Evolutionary conservation across 2,113 vertebrate genomes (phyloP).

Genomic region (Takifugu bimaculatus): DNA sequence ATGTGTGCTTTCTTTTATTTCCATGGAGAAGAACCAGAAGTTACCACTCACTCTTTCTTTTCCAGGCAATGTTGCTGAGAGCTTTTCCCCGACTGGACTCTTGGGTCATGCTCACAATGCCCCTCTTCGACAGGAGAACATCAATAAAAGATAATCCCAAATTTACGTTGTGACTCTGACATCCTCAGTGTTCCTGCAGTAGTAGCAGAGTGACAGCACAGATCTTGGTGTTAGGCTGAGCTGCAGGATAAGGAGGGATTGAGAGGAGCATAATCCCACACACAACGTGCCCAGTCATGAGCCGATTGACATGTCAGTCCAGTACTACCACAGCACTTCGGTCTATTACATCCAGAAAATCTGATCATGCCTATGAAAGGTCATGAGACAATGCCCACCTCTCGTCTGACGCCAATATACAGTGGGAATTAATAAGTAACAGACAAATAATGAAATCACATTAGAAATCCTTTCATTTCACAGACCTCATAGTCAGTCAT

Average conservation of each 20-base stretch:
- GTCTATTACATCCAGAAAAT: background rate
- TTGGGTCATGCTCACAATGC: conserved; percentile 1
- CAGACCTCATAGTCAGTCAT: too few relatives aligned
- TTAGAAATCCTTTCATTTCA: too few relatives aligned
- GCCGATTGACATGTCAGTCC: conserved; percentile 10
- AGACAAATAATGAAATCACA: too few relatives aligned
- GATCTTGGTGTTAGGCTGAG: conserved; percentile 39
- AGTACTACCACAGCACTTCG: background rate
- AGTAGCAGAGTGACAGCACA: conserved; percentile 36
- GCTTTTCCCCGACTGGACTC: background rate
- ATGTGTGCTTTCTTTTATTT: too few relatives aligned
- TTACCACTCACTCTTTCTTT: conserved; percentile 27
- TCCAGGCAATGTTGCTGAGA: background rate
- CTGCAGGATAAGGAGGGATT: conserved; percentile 62
- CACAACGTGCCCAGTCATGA: conserved; percentile 49
- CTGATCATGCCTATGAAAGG: background rate
- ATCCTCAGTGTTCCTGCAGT: background rate
- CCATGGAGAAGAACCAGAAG: background rate
- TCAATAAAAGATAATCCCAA: background rate
- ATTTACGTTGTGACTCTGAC: background rate
- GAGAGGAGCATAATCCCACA: conserved; percentile 60
- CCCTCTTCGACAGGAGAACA: background rate
- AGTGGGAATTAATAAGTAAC: too few relatives aligned
- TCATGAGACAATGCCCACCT: too few relatives aligned
- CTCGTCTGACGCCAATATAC: too few relatives aligned